Percentiles rank a stretch among this genome's conserved stretches.
Conservation (phyloP, 2,888 invertebrate species). For the Harpagoxenus sublaevis region DNA sequence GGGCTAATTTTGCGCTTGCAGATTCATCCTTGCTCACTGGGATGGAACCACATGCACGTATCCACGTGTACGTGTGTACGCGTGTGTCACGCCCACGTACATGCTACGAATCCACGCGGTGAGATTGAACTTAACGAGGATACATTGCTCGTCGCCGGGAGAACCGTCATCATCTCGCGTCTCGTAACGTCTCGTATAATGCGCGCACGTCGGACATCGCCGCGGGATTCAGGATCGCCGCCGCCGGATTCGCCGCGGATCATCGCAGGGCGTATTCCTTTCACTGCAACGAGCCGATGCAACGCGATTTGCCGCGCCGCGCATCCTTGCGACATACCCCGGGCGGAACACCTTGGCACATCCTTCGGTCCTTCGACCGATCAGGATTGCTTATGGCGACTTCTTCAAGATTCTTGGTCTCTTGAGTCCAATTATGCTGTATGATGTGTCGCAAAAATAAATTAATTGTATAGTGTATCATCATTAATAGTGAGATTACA, state of each 20-base stretch:
- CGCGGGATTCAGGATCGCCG: constrained; percentile 63
- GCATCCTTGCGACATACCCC: constrained; percentile 75
- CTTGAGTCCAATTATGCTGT: background rate
- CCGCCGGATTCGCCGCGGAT: constrained; percentile 78
- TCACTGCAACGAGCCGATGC: constrained; percentile 76
- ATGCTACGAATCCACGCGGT: constrained; percentile 11
- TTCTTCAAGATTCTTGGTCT: background rate
- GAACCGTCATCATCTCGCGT: constrained; percentile 71
- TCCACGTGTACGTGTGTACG: background rate
- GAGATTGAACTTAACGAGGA: constrained; percentile 32
- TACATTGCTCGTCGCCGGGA: constrained; percentile 42
- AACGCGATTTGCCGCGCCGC: constrained; percentile 66
- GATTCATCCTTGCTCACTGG: background rate
- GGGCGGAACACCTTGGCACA: constrained; percentile 46
- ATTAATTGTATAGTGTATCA: background rate
- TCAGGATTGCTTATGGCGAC: constrained; percentile 11
- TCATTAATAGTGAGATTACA: background rate
- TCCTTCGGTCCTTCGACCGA: constrained; percentile 50
- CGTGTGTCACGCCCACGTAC: background rate
- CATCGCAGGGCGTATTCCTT: constrained; percentile 84
- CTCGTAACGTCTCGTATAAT: constrained; percentile 49
- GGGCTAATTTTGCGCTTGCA: background rate
- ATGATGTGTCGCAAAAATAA: background rate
- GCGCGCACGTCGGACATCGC: constrained; percentile 58
- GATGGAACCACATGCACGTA: background rate